Base-by-base conservation (phyloP, 1,140 invertebrate genomes). In the Drosophila serrata region DNA sequence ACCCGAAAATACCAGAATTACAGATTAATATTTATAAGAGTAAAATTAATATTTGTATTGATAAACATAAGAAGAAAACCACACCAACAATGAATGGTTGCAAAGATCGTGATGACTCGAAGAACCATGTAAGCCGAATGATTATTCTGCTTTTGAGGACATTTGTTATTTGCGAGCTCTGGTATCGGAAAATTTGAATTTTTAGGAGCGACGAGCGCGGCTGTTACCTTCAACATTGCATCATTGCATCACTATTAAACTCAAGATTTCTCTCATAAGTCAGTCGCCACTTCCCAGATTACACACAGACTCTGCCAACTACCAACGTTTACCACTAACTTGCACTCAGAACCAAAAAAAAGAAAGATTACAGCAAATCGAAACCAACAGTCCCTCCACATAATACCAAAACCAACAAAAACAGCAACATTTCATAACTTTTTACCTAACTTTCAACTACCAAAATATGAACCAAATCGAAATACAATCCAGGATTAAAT, bases 401-500 rank as follows among this genome's bases (percentile, higher is more conserved):
- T 72, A 72, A 69, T 65, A 67, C 61, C 46, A 6, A 55, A 67
- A 37, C 57, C 19, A 67, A 65, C 35, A 63, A 55, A 55, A 67
- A 69, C 65, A 67, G 65, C 61, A 69, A 69, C 65, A 69, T 69
- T 69, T 69, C 65, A 69, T 69, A 67, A 51, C 46, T 65, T 35
- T 69, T 68, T 67, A 69, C 65, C 61, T 67, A 69, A 69, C 65
- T 67, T 68, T 65, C 65, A 69, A 75, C 42, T 51, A 73, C 55
- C 42, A 59, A 61, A 62, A 94, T 64, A 82, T 55, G 69, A 85
- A 87, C 79, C 42, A 76, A 92, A 85, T 88, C 87, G 81, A 92
- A 91, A 84, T 92, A 91, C 75, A 85, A 92, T 92, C 95, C 95
- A 93, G 95, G 95, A 90, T 95, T 95, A 93, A 95, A 96, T 93